These are phyloP conservation scores for Calephelis nemesis DNA, from an alignment of 1,140 invertebrate species.

Conservation along the genomic window DNA sequence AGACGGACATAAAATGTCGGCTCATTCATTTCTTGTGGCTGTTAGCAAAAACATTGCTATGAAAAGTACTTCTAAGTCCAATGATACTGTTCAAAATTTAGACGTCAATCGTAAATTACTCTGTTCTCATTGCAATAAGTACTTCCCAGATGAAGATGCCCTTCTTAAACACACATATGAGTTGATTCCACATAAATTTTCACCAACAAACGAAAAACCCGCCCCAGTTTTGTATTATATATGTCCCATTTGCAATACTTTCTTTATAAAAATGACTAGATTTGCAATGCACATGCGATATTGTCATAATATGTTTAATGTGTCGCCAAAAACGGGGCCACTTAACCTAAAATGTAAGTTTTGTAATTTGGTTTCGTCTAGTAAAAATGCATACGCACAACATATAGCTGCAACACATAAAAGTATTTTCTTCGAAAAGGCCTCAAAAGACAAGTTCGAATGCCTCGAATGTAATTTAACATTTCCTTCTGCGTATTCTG, in stretches of 20 bases:
- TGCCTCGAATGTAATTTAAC: conserved; percentile 23
- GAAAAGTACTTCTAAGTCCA: conserved; percentile 34
- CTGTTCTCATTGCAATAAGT: conserved; percentile 46
- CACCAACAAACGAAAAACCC: conserved; percentile 7
- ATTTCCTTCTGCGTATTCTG: conserved; percentile 27
- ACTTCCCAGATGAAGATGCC: conserved; percentile 34
- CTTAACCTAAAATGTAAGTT: not conserved
- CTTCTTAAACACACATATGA: conserved; percentile 49
- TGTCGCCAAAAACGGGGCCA: not conserved
- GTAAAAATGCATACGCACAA: conserved; percentile 22
- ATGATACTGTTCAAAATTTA: conserved; percentile 19
- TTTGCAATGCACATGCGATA: not conserved
- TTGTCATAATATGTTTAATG: not conserved
- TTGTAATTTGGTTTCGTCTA: not conserved
- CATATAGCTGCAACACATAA: conserved; percentile 2
- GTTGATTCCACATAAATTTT: conserved; percentile 30
- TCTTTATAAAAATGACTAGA: not conserved
- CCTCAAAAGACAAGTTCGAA: conserved; percentile 14
- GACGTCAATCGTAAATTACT: conserved; percentile 3
- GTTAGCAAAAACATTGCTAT: conserved; percentile 34
- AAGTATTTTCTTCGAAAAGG: not conserved
- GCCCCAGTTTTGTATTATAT: conserved; percentile 12
- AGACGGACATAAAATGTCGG: conserved; percentile 45
- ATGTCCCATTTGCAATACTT: not conserved
- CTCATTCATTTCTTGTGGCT: conserved; percentile 49